These are phyloP conservation scores for Laterallus jamaicensis DNA, from an alignment of 2,113 vertebrate species.

Conservation along the genomic window DNA sequence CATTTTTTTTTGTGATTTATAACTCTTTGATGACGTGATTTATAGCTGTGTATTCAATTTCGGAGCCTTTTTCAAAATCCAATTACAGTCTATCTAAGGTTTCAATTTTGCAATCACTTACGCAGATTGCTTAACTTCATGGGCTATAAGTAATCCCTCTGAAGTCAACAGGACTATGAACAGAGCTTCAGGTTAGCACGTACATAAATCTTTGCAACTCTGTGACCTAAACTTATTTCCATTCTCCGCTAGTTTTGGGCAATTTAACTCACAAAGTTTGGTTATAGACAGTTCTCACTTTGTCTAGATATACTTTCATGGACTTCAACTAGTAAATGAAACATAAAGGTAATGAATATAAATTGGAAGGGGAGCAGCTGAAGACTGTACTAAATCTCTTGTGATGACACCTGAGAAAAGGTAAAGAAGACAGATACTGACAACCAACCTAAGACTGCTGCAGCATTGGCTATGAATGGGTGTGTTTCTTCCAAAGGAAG, in stretches of 20 bases:
- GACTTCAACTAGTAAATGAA: neutral
- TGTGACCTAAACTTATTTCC: neutral
- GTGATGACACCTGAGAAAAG: neutral
- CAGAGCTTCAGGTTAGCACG: neutral
- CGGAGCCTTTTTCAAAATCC: constrained; percentile 53
- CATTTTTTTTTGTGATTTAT: neutral
- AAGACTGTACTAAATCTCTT: neutral
- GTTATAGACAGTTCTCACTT: neutral
- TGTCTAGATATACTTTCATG: neutral
- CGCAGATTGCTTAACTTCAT: constrained; percentile 38
- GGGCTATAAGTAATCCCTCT: constrained; percentile 26
- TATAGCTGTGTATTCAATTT: constrained; percentile 42
- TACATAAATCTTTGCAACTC: constrained; percentile 5
- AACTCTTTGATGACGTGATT: neutral
- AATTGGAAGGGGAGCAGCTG: neutral
- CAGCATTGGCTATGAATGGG: neutral
- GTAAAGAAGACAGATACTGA: neutral
- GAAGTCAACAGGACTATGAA: constrained; percentile 32
- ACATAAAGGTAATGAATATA: neutral
- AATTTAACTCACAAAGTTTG: neutral
- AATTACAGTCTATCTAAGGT: constrained; percentile 37
- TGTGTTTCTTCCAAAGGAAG: neutral
- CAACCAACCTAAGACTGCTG: neutral
- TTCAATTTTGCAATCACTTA: constrained; percentile 53
- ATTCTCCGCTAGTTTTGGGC: neutral